A percentile compares a stretch with the other conserved stretches of the same genome.
Conservation (phyloP, 2,888 invertebrate genomes). For the Megastigmus dorsalis region DNA sequence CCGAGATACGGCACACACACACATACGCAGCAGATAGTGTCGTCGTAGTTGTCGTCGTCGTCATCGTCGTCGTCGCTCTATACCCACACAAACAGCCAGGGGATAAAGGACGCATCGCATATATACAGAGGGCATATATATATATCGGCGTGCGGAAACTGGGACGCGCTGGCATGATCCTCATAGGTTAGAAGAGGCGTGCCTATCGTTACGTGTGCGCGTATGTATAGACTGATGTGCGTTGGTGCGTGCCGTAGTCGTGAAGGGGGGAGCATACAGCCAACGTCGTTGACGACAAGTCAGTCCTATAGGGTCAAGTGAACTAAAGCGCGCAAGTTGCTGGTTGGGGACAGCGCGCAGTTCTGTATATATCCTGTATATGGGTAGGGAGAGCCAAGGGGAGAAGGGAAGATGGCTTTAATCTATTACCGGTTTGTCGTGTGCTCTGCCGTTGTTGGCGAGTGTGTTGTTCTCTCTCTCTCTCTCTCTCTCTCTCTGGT, state of each 20-base stretch:
- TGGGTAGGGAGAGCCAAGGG: too few relatives aligned
- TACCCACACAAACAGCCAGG: too few relatives aligned
- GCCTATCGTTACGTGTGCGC: too few relatives aligned
- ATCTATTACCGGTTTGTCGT: slow-evolving; percentile 68
- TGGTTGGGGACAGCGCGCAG: slow-evolving; percentile 44
- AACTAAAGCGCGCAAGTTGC: slow-evolving; percentile 64
- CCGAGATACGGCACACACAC: slow-evolving; percentile 44
- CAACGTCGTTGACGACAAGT: too few relatives aligned
- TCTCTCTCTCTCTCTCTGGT: too few relatives aligned
- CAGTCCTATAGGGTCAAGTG: slow-evolving; percentile 70
- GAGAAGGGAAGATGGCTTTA: slow-evolving; percentile 70
- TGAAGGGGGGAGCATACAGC: not conserved
- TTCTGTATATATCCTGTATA: not conserved
- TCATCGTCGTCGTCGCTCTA: not conserved
- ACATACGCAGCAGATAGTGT: too few relatives aligned
- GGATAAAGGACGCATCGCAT: too few relatives aligned
- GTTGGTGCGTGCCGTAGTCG: not conserved
- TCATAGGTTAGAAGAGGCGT: too few relatives aligned
- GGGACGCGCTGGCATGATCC: too few relatives aligned
- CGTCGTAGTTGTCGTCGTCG: not conserved
- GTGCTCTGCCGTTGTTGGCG: too few relatives aligned
- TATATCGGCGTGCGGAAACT: slow-evolving; percentile 16
- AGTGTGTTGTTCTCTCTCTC: too few relatives aligned
- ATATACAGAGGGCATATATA: not conserved
- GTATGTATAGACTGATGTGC: not conserved